Base-by-base conservation (phyloP, 2,888 invertebrate genomes). In the Troides aeacus region DNA sequence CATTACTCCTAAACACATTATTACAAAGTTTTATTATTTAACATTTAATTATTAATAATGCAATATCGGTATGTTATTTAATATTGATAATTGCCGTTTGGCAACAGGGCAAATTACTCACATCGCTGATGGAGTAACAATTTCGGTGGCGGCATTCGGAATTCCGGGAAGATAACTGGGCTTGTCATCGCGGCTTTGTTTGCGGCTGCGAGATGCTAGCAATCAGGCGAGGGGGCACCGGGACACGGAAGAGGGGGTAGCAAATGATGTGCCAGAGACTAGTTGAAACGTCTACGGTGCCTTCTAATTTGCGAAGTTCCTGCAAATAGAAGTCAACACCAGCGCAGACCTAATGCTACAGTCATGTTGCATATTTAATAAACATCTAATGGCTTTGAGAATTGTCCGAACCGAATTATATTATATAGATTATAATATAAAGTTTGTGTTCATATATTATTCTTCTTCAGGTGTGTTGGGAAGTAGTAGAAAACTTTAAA, bases 131-230 rank as follows among this genome's bases (percentile, higher is more conserved):
- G 72, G 76, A 73, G 74, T 78, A 81, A 82, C 81, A 81, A 83
- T 85, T 80, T 53, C 79, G 78, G 74, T 78, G 79, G 79, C 77
- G 78, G 83, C 77, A 82, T 84, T 84, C 79, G 83, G 82, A 80
- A 85, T 85, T 83, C 81, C 80, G 79, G 77, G 80, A 81, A 84
- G 84, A 84, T 84, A 84, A 83, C 85, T 81, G 78, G 76, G 82
- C 81, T 85, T 82, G 82, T 86, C 84, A 82, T 80, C 78, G 81
- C 74, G 80, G 86, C 84, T 86, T 88, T 87, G 88, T 89, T 87
- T 86, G 88, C 81, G 84, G 82, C 77, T 79, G 77, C 79, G 80
- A 82, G 79, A 79, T 81, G 78, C 76, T 82, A 80, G 83, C 85
- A 87, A 88, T 89, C 86, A 83, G 81, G 77, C 78, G 76, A 74